Evolutionary conservation across 2,113 vertebrate species (phyloP), one percentile per base, ranked within the genome.

Genomic region (Entosphenus tridentatus): DNA sequence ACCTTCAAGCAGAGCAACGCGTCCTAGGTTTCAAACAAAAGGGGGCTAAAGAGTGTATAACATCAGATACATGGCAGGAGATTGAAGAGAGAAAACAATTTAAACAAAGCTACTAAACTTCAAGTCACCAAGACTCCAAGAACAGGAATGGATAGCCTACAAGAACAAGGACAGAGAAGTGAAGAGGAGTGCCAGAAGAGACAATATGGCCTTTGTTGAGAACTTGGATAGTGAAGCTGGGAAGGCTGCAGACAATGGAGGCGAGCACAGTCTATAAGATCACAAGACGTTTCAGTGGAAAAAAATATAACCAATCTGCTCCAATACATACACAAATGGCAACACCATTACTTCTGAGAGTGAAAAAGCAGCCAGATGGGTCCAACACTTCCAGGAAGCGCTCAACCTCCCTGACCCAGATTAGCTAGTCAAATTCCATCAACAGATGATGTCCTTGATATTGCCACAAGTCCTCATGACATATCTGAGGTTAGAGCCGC

Each of bases 161-260:
- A 62, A 17, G 58, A 62, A 14, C 5, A 71, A 72, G 62, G 69
- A 65, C 21, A 72, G 56, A 67, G 58, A 72, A 7, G 70, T 72
- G 13, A 59, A 72, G 57, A 72, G 55, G 39, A 70, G 68, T 68
- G 72, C 70, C 12, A 72, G 72, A 16, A 72, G 16, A 55, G 70
- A 72, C 72, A 72, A 72, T 57, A 72, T 54, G 62, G n/a, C 14
- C 18, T 72, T 72, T 57, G 21, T 71, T 56, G 70, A 72, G 11
- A 57, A 67, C 11, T 16, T 72, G 56, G n/a, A 58, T 14, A 17
- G 21, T 10, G 57, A 72, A 57, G 70, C 72, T 16, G 72, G 70
- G 11, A 13, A 13, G 12, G 62, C 59, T 56, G 70, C 12, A n/a
- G 57, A 57, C 17, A 9, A 56, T 8, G 14, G 14, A 56, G 14